Conservation (phyloP, 2,888 invertebrate species). For the Neoitamus cyanurus region DNA sequence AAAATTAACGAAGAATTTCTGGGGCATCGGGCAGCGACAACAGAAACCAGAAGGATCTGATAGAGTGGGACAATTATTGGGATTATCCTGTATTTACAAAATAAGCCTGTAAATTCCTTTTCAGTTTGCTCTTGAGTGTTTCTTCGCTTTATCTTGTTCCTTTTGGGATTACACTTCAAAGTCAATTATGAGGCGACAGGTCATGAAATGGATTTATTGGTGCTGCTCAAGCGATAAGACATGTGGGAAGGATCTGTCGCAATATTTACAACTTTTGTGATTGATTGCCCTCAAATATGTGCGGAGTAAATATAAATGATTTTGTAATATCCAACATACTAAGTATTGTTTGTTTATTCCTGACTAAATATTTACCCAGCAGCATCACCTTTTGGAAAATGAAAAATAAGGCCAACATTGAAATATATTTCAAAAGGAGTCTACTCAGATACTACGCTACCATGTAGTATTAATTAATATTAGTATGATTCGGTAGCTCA, state of each 20-base stretch:
- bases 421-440: too few relatives aligned
- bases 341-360: too few relatives aligned
- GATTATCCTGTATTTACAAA: constrained; percentile 45
- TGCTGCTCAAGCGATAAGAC: neutral
- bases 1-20: constrained; percentile 31
- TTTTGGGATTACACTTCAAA: constrained; percentile 41
- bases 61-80: constrained; percentile 41
- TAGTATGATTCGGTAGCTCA: too few relatives aligned
- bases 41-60: constrained; percentile 40
- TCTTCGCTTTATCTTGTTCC: constrained; percentile 19
- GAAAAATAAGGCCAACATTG: too few relatives aligned
- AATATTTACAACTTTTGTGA: neutral
- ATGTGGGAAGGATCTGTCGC: neutral
- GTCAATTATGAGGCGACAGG: constrained; percentile 30
- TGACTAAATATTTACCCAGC: too few relatives aligned
- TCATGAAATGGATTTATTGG: neutral
- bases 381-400: too few relatives aligned
- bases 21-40: neutral
- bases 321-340: too few relatives aligned
- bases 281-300: neutral
- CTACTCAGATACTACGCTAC: too few relatives aligned
- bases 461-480: too few relatives aligned
- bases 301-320: neutral
- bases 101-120: constrained; percentile 14
- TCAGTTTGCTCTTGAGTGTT: neutral